Percentiles rank a stretch among this genome's conserved stretches.
Conservation (phyloP, 2,113 vertebrate species). For the Pampusana beccarii region DNA sequence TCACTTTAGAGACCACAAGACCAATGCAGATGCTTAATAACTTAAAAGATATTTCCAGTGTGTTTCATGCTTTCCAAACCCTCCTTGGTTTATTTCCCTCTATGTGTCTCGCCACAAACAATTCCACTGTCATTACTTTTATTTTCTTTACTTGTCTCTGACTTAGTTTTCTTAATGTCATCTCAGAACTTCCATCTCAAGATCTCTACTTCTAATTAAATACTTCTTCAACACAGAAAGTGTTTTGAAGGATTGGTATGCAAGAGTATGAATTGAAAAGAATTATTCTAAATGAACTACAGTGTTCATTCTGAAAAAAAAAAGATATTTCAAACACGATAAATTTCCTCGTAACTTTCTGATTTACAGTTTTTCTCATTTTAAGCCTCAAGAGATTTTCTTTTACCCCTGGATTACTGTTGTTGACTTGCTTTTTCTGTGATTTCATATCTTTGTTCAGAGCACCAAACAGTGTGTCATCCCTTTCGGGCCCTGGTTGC, state of each 20-base stretch:
- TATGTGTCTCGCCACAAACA: not conserved
- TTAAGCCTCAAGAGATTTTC: not conserved
- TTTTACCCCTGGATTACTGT: not conserved
- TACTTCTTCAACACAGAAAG: not conserved
- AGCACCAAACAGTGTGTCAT: not conserved
- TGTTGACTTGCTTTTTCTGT: not conserved
- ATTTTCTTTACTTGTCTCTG: not conserved
- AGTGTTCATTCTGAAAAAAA: not conserved
- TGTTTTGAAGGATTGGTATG: not conserved
- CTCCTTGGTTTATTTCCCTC: not conserved
- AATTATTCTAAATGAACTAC: not conserved
- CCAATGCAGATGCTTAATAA: not conserved
- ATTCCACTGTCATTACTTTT: not conserved
- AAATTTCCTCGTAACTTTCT: not conserved
- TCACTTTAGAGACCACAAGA: not conserved
- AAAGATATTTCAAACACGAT: not conserved
- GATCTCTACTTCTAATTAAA: not conserved
- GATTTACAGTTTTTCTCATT: not conserved
- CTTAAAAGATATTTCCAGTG: not conserved
- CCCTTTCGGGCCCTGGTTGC: not conserved
- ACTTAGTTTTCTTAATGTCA: not conserved
- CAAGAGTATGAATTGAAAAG: not conserved
- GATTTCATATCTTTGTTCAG: not conserved
- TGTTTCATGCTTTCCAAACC: slow-evolving; percentile 12
- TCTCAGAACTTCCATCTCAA: not conserved